Evolutionary conservation across 2,888 invertebrate genomes (phyloP).

Genomic region (Drosophila anceps): DNA sequence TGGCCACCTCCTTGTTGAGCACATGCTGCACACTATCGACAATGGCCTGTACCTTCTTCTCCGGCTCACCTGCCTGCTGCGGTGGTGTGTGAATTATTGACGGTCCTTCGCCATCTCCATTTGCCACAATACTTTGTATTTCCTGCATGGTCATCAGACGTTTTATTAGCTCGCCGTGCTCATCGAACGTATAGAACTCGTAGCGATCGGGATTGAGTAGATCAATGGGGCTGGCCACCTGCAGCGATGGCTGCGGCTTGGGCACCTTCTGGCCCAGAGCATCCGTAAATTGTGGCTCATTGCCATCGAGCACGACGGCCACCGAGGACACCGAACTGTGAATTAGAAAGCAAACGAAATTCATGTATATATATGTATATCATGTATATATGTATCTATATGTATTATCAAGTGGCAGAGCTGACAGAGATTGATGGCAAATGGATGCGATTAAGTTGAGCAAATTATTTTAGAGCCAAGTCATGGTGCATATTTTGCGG

Average conservation of each 20-base stretch:
- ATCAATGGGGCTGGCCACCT: constrained; percentile 92
- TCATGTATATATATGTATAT: constrained; percentile 25
- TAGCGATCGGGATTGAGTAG: constrained; percentile 93
- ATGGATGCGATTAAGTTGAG: constrained; percentile 45
- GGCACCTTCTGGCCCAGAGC: constrained; percentile 89
- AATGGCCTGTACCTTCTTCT: constrained; percentile 91
- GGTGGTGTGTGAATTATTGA: constrained; percentile 83
- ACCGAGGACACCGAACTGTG: constrained; percentile 88
- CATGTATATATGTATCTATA: constrained; percentile 26
- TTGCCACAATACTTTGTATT: constrained; percentile 94
- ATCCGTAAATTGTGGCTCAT: constrained; percentile 88
- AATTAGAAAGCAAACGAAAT: constrained; percentile 54
- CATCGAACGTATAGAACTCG: constrained; percentile 94
- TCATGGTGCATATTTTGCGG: constrained; percentile 65
- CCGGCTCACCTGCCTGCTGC: constrained; percentile 86
- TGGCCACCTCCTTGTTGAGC: constrained; percentile 90
- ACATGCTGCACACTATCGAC: constrained; percentile 94
- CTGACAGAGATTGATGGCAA: constrained; percentile 59
- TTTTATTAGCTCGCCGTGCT: constrained; percentile 92
- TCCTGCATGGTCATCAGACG: constrained; percentile 93
- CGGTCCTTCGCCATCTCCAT: constrained; percentile 90
- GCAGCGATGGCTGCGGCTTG: constrained; percentile 88
- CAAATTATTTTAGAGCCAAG: constrained; percentile 33
- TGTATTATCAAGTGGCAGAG: constrained; percentile 43
- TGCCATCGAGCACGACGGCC: constrained; percentile 88